Evolutionary conservation across 2,113 vertebrate genomes (phyloP), one percentile per base, ranked within the genome.

Genomic region (Ailuropoda melanoleuca): DNA sequence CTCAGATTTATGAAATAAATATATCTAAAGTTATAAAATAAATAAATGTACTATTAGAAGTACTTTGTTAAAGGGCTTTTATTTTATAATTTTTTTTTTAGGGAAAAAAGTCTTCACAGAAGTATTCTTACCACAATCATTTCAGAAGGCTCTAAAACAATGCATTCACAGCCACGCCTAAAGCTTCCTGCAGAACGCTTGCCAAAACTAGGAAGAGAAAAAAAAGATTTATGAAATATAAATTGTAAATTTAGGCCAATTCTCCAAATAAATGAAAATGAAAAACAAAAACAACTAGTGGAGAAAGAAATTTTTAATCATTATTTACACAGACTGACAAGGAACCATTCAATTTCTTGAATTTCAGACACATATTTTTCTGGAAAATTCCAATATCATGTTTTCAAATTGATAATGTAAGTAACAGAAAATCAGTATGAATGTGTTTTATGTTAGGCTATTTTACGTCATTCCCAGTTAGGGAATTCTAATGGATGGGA

Each of bases 141-240:
- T 99, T 99, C 99, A 93, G 99, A 99, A 83, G 99, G 99, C 98
- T 99, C 99, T 98, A 99, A 99, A 97, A 99, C 99, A 99, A 99
- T 99, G 99, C 99, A 99, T 98, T 99, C 99, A 98, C 99, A 99
- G 98, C 99, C 99, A 90, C 99, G 99, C 26, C 99, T 99, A 97
- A 99, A 99, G 98, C 99, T 99, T 98, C 99, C 99, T 0, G 99
- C 99, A 89, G 99, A 99, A 68, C 99, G 99, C 97, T 99, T 99
- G 96, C 99, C 99, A 98, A 99, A 99, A 98, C 99, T 99, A 97
- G 91, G 91, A 96, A 97, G 1, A 58, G 92, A 88, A 94, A 93
- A 64, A 85, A 97, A 97, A 94, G 34, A 58, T 95, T 31, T 21
- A 98, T 96, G 53, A 93, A 60, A 89, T 86, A 72, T 53, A 13